Evolutionary conservation across 2,113 vertebrate species (phyloP).

Genomic region (Melospiza melodia): DNA sequence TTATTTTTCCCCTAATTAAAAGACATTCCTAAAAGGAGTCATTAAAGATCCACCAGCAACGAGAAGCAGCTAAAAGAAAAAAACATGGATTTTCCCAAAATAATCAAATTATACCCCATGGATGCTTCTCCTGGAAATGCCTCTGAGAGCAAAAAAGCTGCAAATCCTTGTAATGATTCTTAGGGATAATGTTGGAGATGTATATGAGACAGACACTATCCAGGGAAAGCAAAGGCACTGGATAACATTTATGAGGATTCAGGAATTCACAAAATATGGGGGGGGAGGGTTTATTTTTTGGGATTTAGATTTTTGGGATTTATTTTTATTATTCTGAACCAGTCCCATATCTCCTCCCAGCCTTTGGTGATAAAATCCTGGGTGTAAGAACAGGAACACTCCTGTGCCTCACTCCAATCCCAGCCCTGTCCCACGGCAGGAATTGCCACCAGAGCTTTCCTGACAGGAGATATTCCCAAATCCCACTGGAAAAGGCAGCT

Average conservation of each 20-base stretch:
- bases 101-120: too few relatives aligned
- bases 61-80: too few relatives aligned
- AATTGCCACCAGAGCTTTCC: fast-evolving
- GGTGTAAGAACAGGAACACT: fast-evolving
- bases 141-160: too few relatives aligned
- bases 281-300: neutral
- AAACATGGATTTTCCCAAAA: too few relatives aligned
- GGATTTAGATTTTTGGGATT: neutral
- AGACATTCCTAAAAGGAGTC: too few relatives aligned
- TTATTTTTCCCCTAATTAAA: too few relatives aligned
- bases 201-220: fast-evolving
- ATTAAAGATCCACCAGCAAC: too few relatives aligned
- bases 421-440: fast-evolving
- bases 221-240: neutral
- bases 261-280: too few relatives aligned
- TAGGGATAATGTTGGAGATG: neutral
- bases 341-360: neutral
- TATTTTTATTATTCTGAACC: too few relatives aligned
- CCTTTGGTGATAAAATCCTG: neutral
- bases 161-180: too few relatives aligned
- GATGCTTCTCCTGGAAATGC: too few relatives aligned
- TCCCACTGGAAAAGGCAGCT: neutral
- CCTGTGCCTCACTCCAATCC: fast-evolving
- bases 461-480: neutral
- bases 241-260: fast-evolving